Conservation (phyloP, 2,113 vertebrate species). For the Saccopteryx bilineata region DNA sequence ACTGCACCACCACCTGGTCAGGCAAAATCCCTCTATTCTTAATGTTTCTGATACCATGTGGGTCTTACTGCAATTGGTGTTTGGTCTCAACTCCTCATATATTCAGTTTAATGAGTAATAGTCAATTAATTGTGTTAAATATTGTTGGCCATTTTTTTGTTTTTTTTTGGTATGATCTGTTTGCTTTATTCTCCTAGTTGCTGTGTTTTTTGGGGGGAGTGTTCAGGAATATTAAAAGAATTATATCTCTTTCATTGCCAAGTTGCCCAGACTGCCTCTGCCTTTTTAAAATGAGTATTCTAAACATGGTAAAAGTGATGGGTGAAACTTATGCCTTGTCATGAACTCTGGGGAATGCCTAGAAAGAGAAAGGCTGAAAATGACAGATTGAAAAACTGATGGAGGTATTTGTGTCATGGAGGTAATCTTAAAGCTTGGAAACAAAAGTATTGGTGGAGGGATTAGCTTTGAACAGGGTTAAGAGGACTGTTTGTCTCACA, state of each 20-base stretch:
- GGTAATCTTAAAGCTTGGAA: neutral
- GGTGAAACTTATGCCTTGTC: neutral
- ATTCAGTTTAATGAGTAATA: neutral
- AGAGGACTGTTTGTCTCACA: neutral
- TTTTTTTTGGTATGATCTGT: neutral
- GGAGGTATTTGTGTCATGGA: neutral
- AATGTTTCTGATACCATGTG: neutral
- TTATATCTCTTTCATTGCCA: neutral
- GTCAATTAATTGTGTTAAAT: slow-evolving; percentile 2
- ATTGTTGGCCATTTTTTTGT: slow-evolving; percentile 8
- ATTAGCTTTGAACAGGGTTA: slow-evolving; percentile 11
- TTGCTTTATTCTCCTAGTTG: slow-evolving; percentile 37
- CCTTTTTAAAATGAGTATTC: slow-evolving; percentile 49
- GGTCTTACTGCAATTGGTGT: neutral
- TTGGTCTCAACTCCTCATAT: neutral
- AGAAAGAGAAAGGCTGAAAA: neutral
- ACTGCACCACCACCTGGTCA: too few relatives aligned
- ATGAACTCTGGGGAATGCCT: neutral
- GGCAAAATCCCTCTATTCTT: neutral
- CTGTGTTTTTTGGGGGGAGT: neutral
- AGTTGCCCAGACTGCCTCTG: neutral
- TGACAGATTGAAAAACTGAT: neutral
- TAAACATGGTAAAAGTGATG: slow-evolving; percentile 16
- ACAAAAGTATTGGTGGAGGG: neutral
- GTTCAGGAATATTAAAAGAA: neutral